A percentile compares a stretch with the other conserved stretches of the same genome.
phyloP scores from a whole-genome alignment of 2,113 vertebrate genomes.

The Onychorhynchus coronatus region DNA sequence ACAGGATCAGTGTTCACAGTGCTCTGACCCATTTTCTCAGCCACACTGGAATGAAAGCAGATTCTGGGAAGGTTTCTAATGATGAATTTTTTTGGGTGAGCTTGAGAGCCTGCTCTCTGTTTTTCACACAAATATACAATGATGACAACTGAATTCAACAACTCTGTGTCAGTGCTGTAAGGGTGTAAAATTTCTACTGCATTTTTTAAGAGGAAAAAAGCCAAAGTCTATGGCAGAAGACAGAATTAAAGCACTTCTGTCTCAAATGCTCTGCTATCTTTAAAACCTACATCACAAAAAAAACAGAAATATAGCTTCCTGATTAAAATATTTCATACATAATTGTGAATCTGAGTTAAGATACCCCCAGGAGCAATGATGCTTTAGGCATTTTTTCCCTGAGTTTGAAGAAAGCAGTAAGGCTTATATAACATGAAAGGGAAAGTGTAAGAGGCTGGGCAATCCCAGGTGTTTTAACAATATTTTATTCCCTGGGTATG shows the following conservation, averaged over 20 bases:
- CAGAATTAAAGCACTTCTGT: neutral
- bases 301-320: neutral
- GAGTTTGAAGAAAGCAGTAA: neutral
- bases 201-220: neutral
- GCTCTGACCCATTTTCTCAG: neutral
- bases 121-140: neutral
- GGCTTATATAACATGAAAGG: fast-evolving
- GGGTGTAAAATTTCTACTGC: neutral
- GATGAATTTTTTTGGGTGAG: neutral
- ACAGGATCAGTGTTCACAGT: neutral
- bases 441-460: neutral
- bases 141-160: neutral
- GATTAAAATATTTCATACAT: neutral
- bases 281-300: neutral
- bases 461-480: neutral
- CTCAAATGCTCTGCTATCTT: neutral
- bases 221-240: neutral
- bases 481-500: neutral
- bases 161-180: neutral
- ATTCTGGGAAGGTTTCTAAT: neutral
- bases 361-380: neutral
- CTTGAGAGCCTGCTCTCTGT: neutral
- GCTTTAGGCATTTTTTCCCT: neutral
- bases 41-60: neutral
- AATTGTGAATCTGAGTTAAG: neutral